Evolutionary conservation across 2,888 invertebrate species (phyloP), one percentile per base, ranked within the genome.

Genomic region (Cloeon dipterum): DNA sequence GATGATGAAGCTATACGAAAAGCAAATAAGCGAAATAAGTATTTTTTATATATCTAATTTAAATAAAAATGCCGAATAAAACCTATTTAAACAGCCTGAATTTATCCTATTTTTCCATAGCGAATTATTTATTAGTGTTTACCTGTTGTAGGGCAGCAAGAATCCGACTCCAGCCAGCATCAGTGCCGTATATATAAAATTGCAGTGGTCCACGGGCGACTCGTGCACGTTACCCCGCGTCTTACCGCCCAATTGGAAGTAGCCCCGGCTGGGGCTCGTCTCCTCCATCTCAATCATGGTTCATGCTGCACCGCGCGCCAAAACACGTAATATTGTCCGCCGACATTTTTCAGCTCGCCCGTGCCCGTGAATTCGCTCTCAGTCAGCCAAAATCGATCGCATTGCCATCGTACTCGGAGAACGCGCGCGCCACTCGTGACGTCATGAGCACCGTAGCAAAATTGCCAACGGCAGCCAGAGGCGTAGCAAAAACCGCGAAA

Each of bases 81-180:
- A n/a, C n/a, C n/a, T n/a, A n/a, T n/a, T n/a, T n/a, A n/a, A n/a
- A n/a, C n/a, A n/a, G n/a, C n/a, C n/a, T n/a, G n/a, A n/a, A n/a
- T n/a, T n/a, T n/a, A n/a, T n/a, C n/a, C n/a, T n/a, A n/a, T n/a
- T n/a, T n/a, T n/a, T n/a, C n/a, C n/a, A n/a, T n/a, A n/a, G n/a
- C n/a, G n/a, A n/a, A n/a, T n/a, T 8, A 23, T 23, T 23, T 25
- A 23, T 23, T 23, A 10, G 25, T 5, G 29, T 29, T 50, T 58
- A 83, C 83, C 83, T 86, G 66, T 88, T 88, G 58, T 86, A 89
- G 8, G 89, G 89, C 42, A 89, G 64, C 35, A 89, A 65, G 53
- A 89, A 89, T 32, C 88, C 88, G 44, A 81, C 74, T 13, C 89
- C 89, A 20, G 86, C 85, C 39, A 86, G 62, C 37, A 86, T 66